Conservation (phyloP, 2,888 invertebrate species). For the Oxystoma pomonae region DNA sequence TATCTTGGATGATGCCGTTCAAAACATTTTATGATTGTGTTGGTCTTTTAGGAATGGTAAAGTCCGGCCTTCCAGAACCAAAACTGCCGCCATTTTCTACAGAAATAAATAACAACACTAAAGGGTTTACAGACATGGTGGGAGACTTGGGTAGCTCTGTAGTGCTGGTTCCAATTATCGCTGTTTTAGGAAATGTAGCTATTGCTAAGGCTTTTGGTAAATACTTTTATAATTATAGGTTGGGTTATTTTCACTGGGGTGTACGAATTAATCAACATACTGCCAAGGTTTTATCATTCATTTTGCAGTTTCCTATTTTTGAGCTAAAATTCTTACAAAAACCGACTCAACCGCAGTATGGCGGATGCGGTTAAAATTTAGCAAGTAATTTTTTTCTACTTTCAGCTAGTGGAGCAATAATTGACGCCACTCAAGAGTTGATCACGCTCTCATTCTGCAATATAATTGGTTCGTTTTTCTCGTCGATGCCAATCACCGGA, state of each 20-base stretch:
- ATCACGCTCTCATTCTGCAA: slow-evolving; percentile 82
- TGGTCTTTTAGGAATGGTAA: slow-evolving; percentile 51
- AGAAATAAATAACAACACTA: slow-evolving; percentile 55
- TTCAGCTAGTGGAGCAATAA: slow-evolving; percentile 69
- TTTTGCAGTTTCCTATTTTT: too few relatives aligned
- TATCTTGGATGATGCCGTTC: too few relatives aligned
- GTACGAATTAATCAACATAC: too few relatives aligned
- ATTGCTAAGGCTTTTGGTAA: slow-evolving; percentile 92
- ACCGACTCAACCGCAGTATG: too few relatives aligned
- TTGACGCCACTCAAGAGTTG: slow-evolving; percentile 88
- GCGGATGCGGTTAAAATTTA: too few relatives aligned
- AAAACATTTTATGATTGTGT: too few relatives aligned
- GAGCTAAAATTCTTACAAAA: too few relatives aligned
- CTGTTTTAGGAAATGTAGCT: slow-evolving; percentile 89
- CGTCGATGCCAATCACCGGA: slow-evolving; percentile 87
- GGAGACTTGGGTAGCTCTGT: slow-evolving; percentile 81
- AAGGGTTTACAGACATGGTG: slow-evolving; percentile 66
- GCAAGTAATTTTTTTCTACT: slow-evolving; percentile 27
- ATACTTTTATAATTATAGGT: slow-evolving; percentile 33
- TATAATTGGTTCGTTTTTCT: slow-evolving; percentile 81
- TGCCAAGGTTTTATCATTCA: too few relatives aligned
- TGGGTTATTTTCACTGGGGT: too few relatives aligned
- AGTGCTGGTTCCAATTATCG: slow-evolving; percentile 82
- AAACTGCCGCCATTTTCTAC: slow-evolving; percentile 70
- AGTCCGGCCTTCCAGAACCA: slow-evolving; percentile 69